Base-by-base conservation (phyloP, 2,113 vertebrate genomes). In the Bombycilla garrulus region DNA sequence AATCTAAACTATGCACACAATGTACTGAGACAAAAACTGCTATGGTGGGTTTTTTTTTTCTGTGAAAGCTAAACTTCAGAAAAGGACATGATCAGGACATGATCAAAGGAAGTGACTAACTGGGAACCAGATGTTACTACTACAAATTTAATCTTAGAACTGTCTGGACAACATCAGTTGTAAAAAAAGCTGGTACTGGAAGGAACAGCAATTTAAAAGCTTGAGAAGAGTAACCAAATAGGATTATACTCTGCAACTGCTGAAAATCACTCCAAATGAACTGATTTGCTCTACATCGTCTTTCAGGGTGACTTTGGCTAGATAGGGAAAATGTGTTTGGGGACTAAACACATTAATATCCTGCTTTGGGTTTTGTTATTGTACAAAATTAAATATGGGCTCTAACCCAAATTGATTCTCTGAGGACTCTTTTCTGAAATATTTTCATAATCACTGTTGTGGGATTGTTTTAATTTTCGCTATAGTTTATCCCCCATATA, bases 261-360 rank as follows among this genome's bases (percentile, higher is more conserved):
- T 81, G 66, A 85, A 79, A 92, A 80, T 92, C 26, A 53, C 20
- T 89, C 51, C 77, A 81, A 90, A 78, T 73, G 25, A 86, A 86
- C 20, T 71, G 48, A 36, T 90, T 76, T 89, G 20, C 44, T 81
- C 69, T 71, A 35, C 29, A 25, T 62, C 1, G 0, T 62, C 62
- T 92, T 93, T 95, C 78, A 96, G 84, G 71, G 91, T 97, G 93
- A 97, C 93, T 96, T 97, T 97, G 74, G 33, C 53, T 89, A 86
- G 64, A 81, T 80, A 82, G 42, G 1, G 12, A 82, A 79, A 89
- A 80, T 71, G 45, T 79, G 61, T 91, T 67, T 86, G 82, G 90
- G 92, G 91, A 92, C 64, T 6, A 3, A 25, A 70, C 28, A 73
- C 45, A 77, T 58, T 92, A 79, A 83, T 94, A 62, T 88, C 80